phyloP scores from a whole-genome alignment of 1,140 invertebrate species.

The Papilio helenus region DNA sequence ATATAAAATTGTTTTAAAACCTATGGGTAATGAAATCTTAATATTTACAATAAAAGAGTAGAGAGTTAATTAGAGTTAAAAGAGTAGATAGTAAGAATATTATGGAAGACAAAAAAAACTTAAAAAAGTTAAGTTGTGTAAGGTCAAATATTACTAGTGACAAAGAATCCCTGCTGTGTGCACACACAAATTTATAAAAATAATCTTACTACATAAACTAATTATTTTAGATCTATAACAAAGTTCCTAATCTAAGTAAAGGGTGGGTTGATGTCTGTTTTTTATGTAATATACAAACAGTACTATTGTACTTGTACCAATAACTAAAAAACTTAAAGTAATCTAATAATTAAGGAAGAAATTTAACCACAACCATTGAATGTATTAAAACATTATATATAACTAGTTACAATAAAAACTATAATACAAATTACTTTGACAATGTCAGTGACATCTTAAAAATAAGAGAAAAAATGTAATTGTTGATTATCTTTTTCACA shows the following conservation, averaged over 20 bases:
- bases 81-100: not conserved
- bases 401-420: constrained; percentile 32
- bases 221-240: constrained; percentile 50
- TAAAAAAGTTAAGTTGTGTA: not conserved
- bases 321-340: not conserved
- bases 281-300: constrained; percentile 64
- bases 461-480: not conserved
- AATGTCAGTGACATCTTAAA: not conserved
- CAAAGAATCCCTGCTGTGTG: not conserved
- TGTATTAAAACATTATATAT: not conserved
- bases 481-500: not conserved
- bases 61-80: too few species aligned
- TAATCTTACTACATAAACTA: constrained; percentile 6
- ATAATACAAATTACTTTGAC: constrained; percentile 13
- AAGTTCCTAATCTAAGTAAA: constrained; percentile 68
- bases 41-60: not conserved
- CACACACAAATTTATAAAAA: not conserved
- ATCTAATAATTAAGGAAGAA: not conserved
- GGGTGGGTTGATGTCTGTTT: constrained; percentile 80
- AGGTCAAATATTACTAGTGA: not conserved
- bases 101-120: constrained; percentile 22
- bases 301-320: constrained; percentile 40
- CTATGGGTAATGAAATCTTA: not conserved
- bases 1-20: constrained; percentile 24
- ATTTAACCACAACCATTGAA: constrained; percentile 36